Base-by-base conservation (phyloP, 1,140 invertebrate genomes). In the Drosophila trapezifrons region DNA sequence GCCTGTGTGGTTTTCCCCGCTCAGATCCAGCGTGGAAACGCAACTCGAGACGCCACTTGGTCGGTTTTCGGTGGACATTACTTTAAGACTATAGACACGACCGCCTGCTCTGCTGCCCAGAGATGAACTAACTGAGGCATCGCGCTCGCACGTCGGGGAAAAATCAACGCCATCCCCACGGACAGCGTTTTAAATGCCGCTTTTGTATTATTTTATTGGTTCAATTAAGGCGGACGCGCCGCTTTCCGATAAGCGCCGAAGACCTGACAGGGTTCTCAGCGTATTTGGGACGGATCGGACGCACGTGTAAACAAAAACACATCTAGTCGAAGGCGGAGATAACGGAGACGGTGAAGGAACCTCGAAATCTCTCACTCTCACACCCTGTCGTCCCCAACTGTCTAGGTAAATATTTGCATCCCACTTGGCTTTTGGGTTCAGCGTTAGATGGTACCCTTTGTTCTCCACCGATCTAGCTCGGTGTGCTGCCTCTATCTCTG, bases 141-240 rank as follows among this genome's bases (percentile, higher is more conserved):
- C 54, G 40, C 46, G 32, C 49, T 38, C 22, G 12, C 17, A 29
- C 38, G 73, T 43, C 37, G 55, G 45, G 49, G 57, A 55, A 85
- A 81, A 85, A 75, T 86, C 82, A 74, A 69, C 82, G 63, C 59
- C 67, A 22, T 55, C 42, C 40, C 74, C 43, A 62, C 42, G 67
- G 64, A 62, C 65, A 58, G 60, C 55, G 67, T 80, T 80, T 89
- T 78, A 87, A 89, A 87, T 70, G 71, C 73, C 84, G 69, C 80
- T 89, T 52, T 89, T 89, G 80, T 89, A 72, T 80, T 89, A 84
- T 67, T 89, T 89, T 89, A 89, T 89, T 89, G 84, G 77, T 49
- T 75, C 85, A 89, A 89, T 89, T 89, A 84, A 78, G 74, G 76
- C 76, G 49, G 66, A 78, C 65, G 40, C 67, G 59, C 2, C 42